Base-by-base conservation (phyloP, 1,140 invertebrate species). In the Dendroctonus ponderosae region DNA sequence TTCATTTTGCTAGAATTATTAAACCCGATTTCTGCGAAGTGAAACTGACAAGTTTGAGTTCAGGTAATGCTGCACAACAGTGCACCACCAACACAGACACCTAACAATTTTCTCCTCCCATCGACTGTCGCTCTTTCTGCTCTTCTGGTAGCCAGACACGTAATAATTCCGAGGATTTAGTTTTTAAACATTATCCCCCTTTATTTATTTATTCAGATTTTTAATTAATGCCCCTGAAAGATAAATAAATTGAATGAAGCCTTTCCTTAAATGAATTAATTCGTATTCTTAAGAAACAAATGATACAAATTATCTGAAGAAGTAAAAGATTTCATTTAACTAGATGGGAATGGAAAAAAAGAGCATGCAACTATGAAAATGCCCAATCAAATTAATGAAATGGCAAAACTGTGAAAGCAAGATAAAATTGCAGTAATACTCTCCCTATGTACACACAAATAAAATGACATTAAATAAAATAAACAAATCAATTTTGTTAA, bases 101-200 rank as follows among this genome's bases (percentile, higher is more conserved):
- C 3, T 26, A 26, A 26, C 26, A 26, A 26, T 26, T 26, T 26
- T 3, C 26, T 26, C 1, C 26, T 26, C 26, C 26, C 3, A 26
- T 26, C 26, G 26, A 26, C 26, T 26, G 26, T 26, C 26, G 26
- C 26, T 11, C 8, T 50, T 38, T 62, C 40, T 62, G 43, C 9
- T 59, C 46, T 59, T 57, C 64, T 60, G 37, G n/a, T 66, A 37
- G 8, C 9, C 12, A 52, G 42, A 44, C 65, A 60, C 26, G 46
- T 67, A 67, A 67, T 62, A 67, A 67, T 67, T 67, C 66, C 59
- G 66, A 67, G 66, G 57, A 60, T 67, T 67, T 58, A 52, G 26
- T 62, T 67, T 67, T 62, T 67, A 54, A 67, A 66, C 42, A 40
- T 56, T 52, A 52, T 52, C 15, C 15, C 7, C 7, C 15, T 52